phyloP scores from a whole-genome alignment of 1,140 invertebrate genomes.

The Gryllus bimaculatus region DNA sequence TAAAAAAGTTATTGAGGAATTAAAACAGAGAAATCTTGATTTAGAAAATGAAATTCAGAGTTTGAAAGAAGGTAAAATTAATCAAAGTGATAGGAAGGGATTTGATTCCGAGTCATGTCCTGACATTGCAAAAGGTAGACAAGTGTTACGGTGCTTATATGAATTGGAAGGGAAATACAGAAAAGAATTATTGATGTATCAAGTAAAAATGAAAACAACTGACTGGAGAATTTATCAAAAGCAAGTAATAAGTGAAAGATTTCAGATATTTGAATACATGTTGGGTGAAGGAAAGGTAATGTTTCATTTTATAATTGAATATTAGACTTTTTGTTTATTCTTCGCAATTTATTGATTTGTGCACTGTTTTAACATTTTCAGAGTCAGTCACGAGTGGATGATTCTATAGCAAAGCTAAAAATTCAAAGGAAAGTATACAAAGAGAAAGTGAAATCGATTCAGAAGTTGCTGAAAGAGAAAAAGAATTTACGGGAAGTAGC shows the following conservation, averaged over 20 bases:
- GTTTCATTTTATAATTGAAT: not conserved
- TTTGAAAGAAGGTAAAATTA: not conserved
- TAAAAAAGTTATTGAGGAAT: slow-evolving; percentile 8
- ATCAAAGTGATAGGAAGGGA: not conserved
- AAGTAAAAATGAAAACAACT: not conserved
- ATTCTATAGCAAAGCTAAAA: not conserved
- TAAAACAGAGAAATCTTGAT: not conserved
- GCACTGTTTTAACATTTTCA: not conserved
- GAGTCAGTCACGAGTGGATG: not conserved
- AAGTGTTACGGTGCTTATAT: not conserved
- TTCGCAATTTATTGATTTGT: not conserved
- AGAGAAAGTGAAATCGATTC: not conserved
- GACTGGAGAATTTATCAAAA: not conserved
- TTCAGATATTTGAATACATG: not conserved
- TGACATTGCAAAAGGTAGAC: not conserved
- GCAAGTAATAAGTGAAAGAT: not conserved
- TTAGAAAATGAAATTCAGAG: not conserved
- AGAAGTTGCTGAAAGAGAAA: not conserved
- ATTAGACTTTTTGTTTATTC: not conserved
- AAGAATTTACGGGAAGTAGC: not conserved
- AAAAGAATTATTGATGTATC: not conserved
- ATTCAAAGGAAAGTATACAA: not conserved
- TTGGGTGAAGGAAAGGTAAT: not conserved
- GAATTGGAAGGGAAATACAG: not conserved
- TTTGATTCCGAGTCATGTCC: not conserved